phyloP scores from a whole-genome alignment of 1,140 invertebrate species.

The Phymastichus coffea region DNA sequence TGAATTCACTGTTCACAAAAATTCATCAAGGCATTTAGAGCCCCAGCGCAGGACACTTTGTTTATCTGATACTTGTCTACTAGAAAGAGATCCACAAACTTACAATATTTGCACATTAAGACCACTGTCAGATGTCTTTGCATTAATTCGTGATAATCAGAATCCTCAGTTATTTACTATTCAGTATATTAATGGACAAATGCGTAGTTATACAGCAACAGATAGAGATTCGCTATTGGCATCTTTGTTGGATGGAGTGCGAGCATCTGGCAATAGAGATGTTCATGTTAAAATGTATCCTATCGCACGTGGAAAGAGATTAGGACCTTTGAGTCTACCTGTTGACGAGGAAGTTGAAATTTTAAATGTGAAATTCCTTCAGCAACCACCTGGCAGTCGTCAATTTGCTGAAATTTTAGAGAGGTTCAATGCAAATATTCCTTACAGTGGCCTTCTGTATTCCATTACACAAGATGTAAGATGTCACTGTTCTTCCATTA shows the following conservation, averaged over 20 bases:
- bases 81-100: slow-evolving; percentile 95
- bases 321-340: slow-evolving; percentile 83
- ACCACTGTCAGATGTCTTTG: slow-evolving; percentile 87
- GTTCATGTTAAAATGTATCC: slow-evolving; percentile 90
- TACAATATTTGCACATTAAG: slow-evolving; percentile 89
- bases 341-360: slow-evolving; percentile 97
- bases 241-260: slow-evolving; percentile 91
- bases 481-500: slow-evolving; percentile 12
- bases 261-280: slow-evolving; percentile 94
- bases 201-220: slow-evolving; percentile 82
- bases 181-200: slow-evolving; percentile 91
- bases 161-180: slow-evolving; percentile 94
- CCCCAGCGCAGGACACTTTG: slow-evolving; percentile 87
- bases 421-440: slow-evolving; percentile 95
- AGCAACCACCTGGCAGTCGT: slow-evolving; percentile 66
- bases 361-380: slow-evolving; percentile 80
- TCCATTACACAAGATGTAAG: slow-evolving; percentile 94
- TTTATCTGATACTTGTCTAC: slow-evolving; percentile 90
- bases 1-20: slow-evolving; percentile 92
- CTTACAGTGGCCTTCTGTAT: slow-evolving; percentile 95
- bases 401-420: slow-evolving; percentile 73
- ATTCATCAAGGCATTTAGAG: slow-evolving; percentile 72
- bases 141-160: slow-evolving; percentile 82
- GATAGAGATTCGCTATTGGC: slow-evolving; percentile 93
- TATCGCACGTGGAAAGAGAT: slow-evolving; percentile 80